Evolutionary conservation across 2,888 invertebrate species (phyloP).

Genomic region (Drosophila infuscata): DNA sequence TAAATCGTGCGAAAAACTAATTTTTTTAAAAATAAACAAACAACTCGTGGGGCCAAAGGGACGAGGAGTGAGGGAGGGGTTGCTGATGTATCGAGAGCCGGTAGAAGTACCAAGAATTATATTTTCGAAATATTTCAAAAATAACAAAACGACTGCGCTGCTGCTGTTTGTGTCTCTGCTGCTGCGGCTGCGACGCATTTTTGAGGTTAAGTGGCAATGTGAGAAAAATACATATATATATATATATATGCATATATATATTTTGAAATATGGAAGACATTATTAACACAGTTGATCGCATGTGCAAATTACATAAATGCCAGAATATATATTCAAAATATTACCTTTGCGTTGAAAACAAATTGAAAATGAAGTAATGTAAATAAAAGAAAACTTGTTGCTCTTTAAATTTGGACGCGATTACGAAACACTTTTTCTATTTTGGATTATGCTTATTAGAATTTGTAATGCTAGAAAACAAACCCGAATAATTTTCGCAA

Average conservation of each 20-base stretch:
- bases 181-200: constrained; percentile 37
- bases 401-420: constrained; percentile 45
- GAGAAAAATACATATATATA: constrained; percentile 4
- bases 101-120: constrained; percentile 55
- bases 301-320: constrained; percentile 55
- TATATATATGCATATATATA: background rate
- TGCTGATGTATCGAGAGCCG: constrained; percentile 42
- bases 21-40: constrained; percentile 76
- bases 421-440: constrained; percentile 74
- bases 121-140: constrained; percentile 74
- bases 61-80: background rate
- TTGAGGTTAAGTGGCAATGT: constrained; percentile 70
- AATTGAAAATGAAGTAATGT: constrained; percentile 16
- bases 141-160: constrained; percentile 46
- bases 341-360: constrained; percentile 25
- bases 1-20: constrained; percentile 69
- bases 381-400: constrained; percentile 51
- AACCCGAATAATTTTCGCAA: constrained; percentile 46
- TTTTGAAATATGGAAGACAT: constrained; percentile 27
- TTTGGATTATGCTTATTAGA: constrained; percentile 12
- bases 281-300: constrained; percentile 4
- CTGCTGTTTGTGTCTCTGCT: constrained; percentile 5
- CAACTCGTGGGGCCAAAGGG: constrained; percentile 15
- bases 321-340: constrained; percentile 3
- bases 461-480: constrained; percentile 56